These are phyloP conservation scores for Phenacoccus solenopsis DNA, from an alignment of 1,140 invertebrate genomes.

Conservation along the genomic window DNA sequence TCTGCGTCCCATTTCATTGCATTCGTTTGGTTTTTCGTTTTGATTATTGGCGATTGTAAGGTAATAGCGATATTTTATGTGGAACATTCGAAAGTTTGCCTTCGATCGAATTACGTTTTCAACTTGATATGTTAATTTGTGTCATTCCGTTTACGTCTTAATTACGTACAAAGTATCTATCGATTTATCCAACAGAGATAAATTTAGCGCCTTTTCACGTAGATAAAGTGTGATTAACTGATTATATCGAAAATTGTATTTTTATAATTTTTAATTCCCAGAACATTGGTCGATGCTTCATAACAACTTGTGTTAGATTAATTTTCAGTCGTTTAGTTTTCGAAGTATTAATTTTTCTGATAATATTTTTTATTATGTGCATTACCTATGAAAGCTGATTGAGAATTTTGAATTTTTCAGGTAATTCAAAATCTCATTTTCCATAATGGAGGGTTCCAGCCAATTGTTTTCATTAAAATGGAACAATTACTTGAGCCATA, in stretches of 20 bases:
- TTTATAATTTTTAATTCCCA: too few relatives aligned
- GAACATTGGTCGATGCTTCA: background rate
- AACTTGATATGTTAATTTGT: background rate
- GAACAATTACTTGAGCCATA: conserved; percentile 85
- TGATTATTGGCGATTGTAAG: background rate
- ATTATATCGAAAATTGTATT: background rate
- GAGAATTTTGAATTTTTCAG: background rate
- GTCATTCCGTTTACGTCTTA: background rate
- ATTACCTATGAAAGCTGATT: background rate
- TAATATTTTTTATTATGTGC: background rate
- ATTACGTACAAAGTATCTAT: background rate
- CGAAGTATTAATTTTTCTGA: too few relatives aligned
- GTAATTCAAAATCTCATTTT: too few relatives aligned
- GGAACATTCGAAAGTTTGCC: background rate
- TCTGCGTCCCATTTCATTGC: background rate
- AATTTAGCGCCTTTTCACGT: background rate
- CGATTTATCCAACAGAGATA: background rate
- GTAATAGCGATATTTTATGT: background rate
- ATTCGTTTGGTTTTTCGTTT: background rate
- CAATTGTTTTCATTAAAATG: conserved; percentile 77
- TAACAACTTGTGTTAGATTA: background rate
- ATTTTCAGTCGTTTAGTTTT: background rate
- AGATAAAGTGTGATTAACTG: background rate
- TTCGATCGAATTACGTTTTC: background rate
- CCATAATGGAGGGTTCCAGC: conserved; percentile 33